Conservation (phyloP, 2,888 invertebrate genomes). For the Microplitis manilae region DNA sequence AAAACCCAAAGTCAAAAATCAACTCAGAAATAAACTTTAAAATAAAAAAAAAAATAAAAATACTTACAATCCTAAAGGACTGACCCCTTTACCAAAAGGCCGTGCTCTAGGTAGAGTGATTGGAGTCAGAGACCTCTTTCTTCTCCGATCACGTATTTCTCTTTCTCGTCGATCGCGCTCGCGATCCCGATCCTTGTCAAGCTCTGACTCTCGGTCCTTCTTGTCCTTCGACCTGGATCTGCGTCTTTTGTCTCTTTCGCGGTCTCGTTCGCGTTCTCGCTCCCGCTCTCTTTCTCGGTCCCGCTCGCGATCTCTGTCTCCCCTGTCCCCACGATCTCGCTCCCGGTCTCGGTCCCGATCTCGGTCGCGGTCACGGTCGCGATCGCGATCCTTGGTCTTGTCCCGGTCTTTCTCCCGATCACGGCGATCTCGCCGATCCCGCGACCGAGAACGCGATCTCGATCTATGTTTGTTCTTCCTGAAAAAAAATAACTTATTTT, state of each 20-base stretch:
- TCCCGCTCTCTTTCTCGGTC: slow-evolving; percentile 55
- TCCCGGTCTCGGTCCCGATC: slow-evolving; percentile 71
- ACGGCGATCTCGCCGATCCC: slow-evolving; percentile 73
- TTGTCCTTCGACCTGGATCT: slow-evolving; percentile 73
- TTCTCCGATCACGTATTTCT: slow-evolving; percentile 65
- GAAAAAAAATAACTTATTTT: slow-evolving; percentile 52
- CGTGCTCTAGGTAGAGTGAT: slow-evolving; percentile 70
- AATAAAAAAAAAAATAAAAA: not conserved
- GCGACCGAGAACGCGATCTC: slow-evolving; percentile 72
- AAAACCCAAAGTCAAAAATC: slow-evolving; percentile 12
- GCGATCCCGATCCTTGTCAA: slow-evolving; percentile 56
- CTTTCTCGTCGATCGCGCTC: slow-evolving; percentile 61
- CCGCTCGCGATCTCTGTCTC: slow-evolving; percentile 58
- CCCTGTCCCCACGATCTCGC: slow-evolving; percentile 71
- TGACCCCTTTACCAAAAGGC: slow-evolving; percentile 70
- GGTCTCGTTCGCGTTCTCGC: slow-evolving; percentile 54
- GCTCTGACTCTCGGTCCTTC: slow-evolving; percentile 67
- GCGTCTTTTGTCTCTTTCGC: slow-evolving; percentile 54
- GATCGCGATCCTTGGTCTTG: slow-evolving; percentile 51
- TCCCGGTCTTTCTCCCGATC: slow-evolving; percentile 62
- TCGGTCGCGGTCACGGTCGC: slow-evolving; percentile 65
- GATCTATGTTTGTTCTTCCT: slow-evolving; percentile 72
- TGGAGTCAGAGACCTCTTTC: slow-evolving; percentile 69
- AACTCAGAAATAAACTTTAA: slow-evolving; percentile 11
- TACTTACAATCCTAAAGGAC: slow-evolving; percentile 71